A percentile compares a stretch with the other conserved stretches of the same genome.
Conservation (phyloP, 2,888 invertebrate species). For the Hirtodrosophila cameraria region DNA sequence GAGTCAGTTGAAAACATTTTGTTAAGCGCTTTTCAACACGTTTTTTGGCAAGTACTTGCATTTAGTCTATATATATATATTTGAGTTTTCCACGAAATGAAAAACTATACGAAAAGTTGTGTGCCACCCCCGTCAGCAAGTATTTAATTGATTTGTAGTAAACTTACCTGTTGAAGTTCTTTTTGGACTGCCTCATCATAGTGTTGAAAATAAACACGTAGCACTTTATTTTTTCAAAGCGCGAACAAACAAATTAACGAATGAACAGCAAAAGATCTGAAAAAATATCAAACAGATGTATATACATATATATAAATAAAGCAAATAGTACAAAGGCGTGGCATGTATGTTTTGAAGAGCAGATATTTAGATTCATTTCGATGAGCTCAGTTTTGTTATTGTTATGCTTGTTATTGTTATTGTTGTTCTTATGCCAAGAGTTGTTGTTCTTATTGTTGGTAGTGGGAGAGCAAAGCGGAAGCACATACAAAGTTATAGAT, state of each 20-base stretch:
- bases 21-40: constrained; percentile 66
- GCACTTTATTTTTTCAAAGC: constrained; percentile 11
- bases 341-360: constrained; percentile 19
- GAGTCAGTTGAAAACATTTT: constrained; percentile 58
- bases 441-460: constrained; percentile 1
- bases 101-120: constrained; percentile 21
- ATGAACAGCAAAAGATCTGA: constrained; percentile 18
- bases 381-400: constrained; percentile 67
- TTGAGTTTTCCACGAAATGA: constrained; percentile 31
- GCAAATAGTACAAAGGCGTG: constrained; percentile 37
- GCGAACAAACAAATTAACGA: constrained; percentile 66
- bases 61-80: not conserved
- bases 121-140: constrained; percentile 19
- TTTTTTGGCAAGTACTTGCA: constrained; percentile 19
- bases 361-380: constrained; percentile 54
- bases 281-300: constrained; percentile 36
- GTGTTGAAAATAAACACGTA: constrained; percentile 56
- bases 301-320: constrained; percentile 30
- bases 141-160: constrained; percentile 47
- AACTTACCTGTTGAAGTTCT: constrained; percentile 44
- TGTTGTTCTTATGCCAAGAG: constrained; percentile 35
- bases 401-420: constrained; percentile 31
- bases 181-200: constrained; percentile 20
- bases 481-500: constrained; percentile 37
- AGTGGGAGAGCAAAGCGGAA: constrained; percentile 44